Conservation (phyloP, 2,888 invertebrate genomes). For the Rhabditophanes sp. region DNA sequence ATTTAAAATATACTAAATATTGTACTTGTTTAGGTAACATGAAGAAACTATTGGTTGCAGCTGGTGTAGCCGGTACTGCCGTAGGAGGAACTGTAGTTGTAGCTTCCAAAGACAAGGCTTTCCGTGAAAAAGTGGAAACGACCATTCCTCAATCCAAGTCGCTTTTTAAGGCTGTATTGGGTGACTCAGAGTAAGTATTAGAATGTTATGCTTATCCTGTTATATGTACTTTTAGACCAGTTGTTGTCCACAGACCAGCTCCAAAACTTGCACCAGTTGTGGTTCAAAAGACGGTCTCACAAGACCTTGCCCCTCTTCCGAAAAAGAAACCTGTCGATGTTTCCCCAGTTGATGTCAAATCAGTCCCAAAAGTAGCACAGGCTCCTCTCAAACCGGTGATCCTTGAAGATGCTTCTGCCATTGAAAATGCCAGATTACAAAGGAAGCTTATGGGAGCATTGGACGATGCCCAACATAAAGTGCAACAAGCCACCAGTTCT, state of each 20-base stretch:
- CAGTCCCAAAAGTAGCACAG: too few relatives aligned
- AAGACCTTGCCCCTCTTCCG: constrained; percentile 4
- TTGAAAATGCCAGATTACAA: constrained; percentile 4
- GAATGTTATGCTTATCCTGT: too few relatives aligned
- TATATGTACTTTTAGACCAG: too few relatives aligned
- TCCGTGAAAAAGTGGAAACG: constrained; percentile 22
- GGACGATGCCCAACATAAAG: constrained; percentile 19
- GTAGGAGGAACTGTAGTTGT: constrained; percentile 29
- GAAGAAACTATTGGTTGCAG: constrained; percentile 6
- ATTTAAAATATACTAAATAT: background rate
- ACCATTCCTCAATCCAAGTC: constrained; percentile 21
- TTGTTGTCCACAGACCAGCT: background rate
- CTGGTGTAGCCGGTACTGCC: constrained; percentile 11
- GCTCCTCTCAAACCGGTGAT: too few relatives aligned
- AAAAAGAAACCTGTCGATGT: background rate
- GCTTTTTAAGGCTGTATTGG: constrained; percentile 21
- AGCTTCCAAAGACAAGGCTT: constrained; percentile 28
- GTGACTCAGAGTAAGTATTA: constrained; percentile 20
- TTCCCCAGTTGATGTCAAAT: background rate
- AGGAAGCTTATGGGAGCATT: constrained; percentile 4
- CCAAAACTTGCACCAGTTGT: constrained; percentile 1
- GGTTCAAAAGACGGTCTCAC: constrained; percentile 13
- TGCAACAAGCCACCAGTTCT: constrained; percentile 15
- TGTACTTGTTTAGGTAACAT: background rate
- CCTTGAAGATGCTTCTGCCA: constrained; percentile 22